Percentiles rank a stretch among this genome's conserved stretches.
These are phyloP conservation scores for Rhabdornis inornatus DNA, from an alignment of 2,113 vertebrate genomes.

Conservation along the genomic window DNA sequence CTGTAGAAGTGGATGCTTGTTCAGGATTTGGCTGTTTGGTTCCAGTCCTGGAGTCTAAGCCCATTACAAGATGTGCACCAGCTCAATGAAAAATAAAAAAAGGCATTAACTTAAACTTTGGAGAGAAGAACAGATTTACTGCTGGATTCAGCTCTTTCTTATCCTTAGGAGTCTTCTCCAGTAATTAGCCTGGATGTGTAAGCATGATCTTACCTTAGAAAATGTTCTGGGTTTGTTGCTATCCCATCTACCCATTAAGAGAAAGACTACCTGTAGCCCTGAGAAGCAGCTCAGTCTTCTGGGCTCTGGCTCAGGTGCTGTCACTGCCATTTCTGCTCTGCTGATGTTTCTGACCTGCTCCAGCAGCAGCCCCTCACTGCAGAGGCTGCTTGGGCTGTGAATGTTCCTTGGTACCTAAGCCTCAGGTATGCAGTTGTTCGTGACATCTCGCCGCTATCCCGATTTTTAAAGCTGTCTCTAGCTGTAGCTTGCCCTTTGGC, in stretches of 20 bases:
- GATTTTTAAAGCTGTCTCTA: neutral
- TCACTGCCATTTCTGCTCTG: neutral
- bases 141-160: neutral
- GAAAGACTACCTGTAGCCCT: neutral
- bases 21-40: neutral
- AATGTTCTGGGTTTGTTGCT: neutral
- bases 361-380: rapidly evolving
- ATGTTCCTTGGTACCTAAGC: neutral
- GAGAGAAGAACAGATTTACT: neutral
- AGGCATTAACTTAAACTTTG: neutral
- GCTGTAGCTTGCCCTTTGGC: neutral
- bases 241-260: neutral
- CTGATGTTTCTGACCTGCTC: neutral
- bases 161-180: neutral
- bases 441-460: neutral
- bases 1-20: neutral
- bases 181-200: neutral
- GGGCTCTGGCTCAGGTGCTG: neutral
- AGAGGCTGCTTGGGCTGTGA: neutral
- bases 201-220: neutral
- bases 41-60: neutral
- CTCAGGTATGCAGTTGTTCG: neutral
- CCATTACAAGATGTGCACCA: neutral
- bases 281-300: neutral
- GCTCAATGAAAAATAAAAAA: neutral